phyloP scores from a whole-genome alignment of 2,113 vertebrate species.

The Melospiza georgiana region DNA sequence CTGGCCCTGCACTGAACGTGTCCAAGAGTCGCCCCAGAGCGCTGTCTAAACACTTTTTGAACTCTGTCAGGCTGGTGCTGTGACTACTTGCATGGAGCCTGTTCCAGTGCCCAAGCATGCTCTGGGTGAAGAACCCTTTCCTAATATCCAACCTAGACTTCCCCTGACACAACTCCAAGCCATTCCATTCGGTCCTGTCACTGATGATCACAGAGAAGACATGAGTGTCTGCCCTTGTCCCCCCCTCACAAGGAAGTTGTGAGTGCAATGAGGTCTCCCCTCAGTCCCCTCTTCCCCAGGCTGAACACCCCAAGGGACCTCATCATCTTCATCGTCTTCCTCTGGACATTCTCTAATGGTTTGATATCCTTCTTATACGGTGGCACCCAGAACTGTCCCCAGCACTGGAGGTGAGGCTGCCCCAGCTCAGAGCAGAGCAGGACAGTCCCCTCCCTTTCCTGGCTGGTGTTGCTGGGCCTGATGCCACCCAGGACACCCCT shows the following conservation, averaged over 20 bases:
- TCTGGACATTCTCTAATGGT: accelerated
- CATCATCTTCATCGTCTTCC: accelerated
- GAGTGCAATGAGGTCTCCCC: neutral
- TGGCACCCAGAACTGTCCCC: neutral
- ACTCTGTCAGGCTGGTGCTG: neutral
- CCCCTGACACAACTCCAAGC: neutral
- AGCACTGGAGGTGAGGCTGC: accelerated
- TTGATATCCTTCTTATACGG: accelerated
- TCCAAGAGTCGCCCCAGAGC: no score
- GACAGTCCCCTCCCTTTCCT: neutral
- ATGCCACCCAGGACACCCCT: accelerated
- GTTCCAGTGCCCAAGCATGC: accelerated
- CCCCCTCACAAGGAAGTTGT: accelerated
- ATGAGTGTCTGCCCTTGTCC: neutral
- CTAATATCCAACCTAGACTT: neutral
- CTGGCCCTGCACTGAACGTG: neutral
- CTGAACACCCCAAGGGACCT: neutral
- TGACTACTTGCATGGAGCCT: neutral
- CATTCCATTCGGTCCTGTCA: accelerated
- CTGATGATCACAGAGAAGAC: neutral
- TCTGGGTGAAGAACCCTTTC: neutral
- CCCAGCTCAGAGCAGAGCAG: accelerated
- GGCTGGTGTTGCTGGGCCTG: accelerated
- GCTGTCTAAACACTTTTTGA: neutral
- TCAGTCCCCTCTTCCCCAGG: neutral